A percentile compares a stretch with the other conserved stretches of the same genome.
These are phyloP conservation scores for Silvanus unidentatus DNA, from an alignment of 2,888 invertebrate genomes.

Conservation along the genomic window DNA sequence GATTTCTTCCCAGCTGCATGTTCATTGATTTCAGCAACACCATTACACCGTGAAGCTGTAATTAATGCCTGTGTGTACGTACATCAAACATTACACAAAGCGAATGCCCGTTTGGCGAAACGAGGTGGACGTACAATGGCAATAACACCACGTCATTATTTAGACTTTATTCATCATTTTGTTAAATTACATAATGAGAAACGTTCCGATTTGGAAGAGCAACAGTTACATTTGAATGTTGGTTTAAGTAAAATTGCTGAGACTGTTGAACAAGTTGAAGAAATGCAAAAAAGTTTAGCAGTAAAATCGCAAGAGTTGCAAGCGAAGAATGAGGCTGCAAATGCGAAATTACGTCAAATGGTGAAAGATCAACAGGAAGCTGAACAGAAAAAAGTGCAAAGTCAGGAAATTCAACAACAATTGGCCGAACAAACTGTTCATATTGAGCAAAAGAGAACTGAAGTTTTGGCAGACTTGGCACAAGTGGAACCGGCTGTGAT, in stretches of 20 bases:
- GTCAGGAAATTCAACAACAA: conserved; percentile 85
- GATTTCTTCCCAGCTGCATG: conserved; percentile 88
- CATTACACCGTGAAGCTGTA: conserved; percentile 90
- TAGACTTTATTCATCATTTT: conserved; percentile 99
- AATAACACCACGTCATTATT: conserved; percentile 94
- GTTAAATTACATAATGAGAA: conserved; percentile 97
- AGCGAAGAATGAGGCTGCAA: conserved; percentile 98
- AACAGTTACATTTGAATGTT: conserved; percentile 96
- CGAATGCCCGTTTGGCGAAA: conserved; percentile 84
- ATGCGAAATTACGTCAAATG: conserved; percentile 99
- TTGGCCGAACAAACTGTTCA: conserved; percentile 85
- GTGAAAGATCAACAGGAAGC: conserved; percentile 99
- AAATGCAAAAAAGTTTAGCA: conserved; percentile 97
- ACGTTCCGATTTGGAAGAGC: conserved; percentile 95
- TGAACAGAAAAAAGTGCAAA: conserved; percentile 96
- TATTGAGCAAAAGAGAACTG: conserved; percentile 88
- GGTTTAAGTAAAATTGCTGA: conserved; percentile 98
- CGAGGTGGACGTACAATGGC: conserved; percentile 94
- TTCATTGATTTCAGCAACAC: conserved; percentile 63
- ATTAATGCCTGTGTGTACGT: conserved; percentile 98
- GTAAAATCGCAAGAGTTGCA: conserved; percentile 92
- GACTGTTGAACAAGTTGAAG: conserved; percentile 98
- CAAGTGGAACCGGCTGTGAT: conserved; percentile 98
- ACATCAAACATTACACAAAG: conserved; percentile 93
- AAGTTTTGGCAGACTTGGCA: conserved; percentile 93